Evolutionary conservation across 2,888 invertebrate genomes (phyloP), one percentile per base, ranked within the genome.

Genomic region (Electrophaes corylata): DNA sequence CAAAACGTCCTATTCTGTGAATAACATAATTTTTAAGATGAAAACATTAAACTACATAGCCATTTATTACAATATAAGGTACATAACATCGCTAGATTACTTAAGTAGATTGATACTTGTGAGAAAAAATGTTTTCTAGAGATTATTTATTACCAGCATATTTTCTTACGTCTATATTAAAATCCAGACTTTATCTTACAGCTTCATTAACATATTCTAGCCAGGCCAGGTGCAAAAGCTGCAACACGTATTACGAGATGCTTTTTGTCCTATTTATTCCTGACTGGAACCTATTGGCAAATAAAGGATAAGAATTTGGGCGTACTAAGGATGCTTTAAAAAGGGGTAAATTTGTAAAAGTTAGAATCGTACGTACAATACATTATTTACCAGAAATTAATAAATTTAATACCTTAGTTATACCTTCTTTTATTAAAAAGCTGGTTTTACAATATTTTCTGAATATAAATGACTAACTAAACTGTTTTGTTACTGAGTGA

Each of bases 241-340:
- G 60, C 50, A 61, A 58, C 35, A 53, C 37, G 41, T 44, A 49
- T 40, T 44, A 49, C 41, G 4, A 23, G 35, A 35, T 48, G 48
- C 35, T 61, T 61, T 59, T 66, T 65, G 43, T 55, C 44, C 43
- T 52, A 53, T 63, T 62, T 65, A 56, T 59, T 64, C 49, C 56
- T 45, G 51, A 26, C 58, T 46, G 53, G 43, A 56, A 56, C 46
- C 18, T 47, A 60, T 55, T 60, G 47, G 51, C 55, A 60, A 55
- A 55, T 54, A 59, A 55, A 60, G 37, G 40, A 45, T 16, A 41
- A 35, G 14, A 46, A 20, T 26, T 18, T 40, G 51, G 43, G 48
- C 60, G 47, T 18, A 60, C 43, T 60, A 5, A 60, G 47, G 48
- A 2, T 37, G 4, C 20, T 37, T 1, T 10, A n/a, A 3, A n/a